phyloP scores from a whole-genome alignment of 2,113 vertebrate genomes.

The Phrynosoma blainvillii region DNA sequence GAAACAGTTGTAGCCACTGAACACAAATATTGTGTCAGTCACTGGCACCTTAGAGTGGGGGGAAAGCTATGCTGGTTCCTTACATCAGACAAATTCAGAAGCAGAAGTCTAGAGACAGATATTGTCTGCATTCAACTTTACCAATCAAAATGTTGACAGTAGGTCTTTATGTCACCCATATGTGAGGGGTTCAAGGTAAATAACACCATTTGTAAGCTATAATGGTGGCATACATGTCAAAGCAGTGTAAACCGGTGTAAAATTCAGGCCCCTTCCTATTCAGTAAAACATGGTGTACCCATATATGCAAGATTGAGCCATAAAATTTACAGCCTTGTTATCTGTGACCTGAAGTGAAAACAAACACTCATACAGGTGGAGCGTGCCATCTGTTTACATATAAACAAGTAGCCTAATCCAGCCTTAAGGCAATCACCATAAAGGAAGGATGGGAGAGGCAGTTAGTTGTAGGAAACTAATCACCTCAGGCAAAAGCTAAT shows the following conservation, averaged over 20 bases:
- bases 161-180: background rate
- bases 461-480: conserved; percentile 22
- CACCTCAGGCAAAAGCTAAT: conserved; percentile 42
- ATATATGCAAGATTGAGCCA: conserved; percentile 64
- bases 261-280: conserved; percentile 38
- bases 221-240: conserved; percentile 22
- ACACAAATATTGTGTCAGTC: too few species aligned
- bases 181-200: background rate
- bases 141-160: background rate
- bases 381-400: conserved; percentile 79
- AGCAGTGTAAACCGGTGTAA: conserved; percentile 31
- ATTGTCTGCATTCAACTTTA: too few species aligned
- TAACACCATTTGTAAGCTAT: background rate
- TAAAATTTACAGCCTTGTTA: conserved; percentile 75
- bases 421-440: conserved; percentile 66
- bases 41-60: too few species aligned
- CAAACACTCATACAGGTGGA: conserved; percentile 70
- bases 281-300: conserved; percentile 2
- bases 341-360: conserved; percentile 66
- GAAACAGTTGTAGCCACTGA: background rate
- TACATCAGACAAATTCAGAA: too few species aligned
- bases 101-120: too few species aligned
- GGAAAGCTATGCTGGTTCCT: background rate
- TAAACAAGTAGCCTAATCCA: conserved; percentile 74
- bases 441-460: conserved; percentile 13